Base-by-base conservation (phyloP, 2,888 invertebrate species). In the Epirrhoe alternata region DNA sequence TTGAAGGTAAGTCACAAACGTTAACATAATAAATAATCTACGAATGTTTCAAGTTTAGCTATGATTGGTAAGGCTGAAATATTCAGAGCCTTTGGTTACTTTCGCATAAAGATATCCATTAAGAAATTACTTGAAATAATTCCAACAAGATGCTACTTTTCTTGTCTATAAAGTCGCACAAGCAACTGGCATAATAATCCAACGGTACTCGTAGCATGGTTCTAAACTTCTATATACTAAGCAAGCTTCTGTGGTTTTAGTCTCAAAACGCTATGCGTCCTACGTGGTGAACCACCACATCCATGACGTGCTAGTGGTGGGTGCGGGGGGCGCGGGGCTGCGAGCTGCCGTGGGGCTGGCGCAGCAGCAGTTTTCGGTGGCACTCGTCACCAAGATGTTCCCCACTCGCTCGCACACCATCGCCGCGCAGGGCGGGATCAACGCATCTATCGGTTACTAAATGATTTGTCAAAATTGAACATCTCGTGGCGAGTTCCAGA, bases 381-480 rank as follows among this genome's bases (percentile, higher is more conserved):
- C 99, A 0, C 97, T 99, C 50, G 95, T 99, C 66, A 97, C 98
- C 17, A 99, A 99, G 92, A 93, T 99, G 56, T 99, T 99, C 83
- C 99, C 99, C 0, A 99, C 99, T 1, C 94, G 99, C 67, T 99
- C 99, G 0, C 99, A 99, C 86, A 99, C 99, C 1, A 98, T 99
- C 7, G 99, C 99, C 16, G 99, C 99, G 0, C 99, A 99, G 86
- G 99, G 99, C 60, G 99, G 99, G 56, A 98, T 99, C 83, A 99
- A 99, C 92, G 99, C 99, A 8, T 97, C 99, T 0, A 94, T 99
- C 53, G 98, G 98, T 82, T 42, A 35, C 8, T 35, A 35, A 8
- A 38, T 2, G 6, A 38, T 8, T 38, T 8, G 35, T 8, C 24
- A 24, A 24, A 24, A 24, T 24, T 24, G 3, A 24, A 24, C 1